These are phyloP conservation scores for Hydraecia micacea DNA, from an alignment of 2,888 invertebrate genomes.

Conservation along the genomic window DNA sequence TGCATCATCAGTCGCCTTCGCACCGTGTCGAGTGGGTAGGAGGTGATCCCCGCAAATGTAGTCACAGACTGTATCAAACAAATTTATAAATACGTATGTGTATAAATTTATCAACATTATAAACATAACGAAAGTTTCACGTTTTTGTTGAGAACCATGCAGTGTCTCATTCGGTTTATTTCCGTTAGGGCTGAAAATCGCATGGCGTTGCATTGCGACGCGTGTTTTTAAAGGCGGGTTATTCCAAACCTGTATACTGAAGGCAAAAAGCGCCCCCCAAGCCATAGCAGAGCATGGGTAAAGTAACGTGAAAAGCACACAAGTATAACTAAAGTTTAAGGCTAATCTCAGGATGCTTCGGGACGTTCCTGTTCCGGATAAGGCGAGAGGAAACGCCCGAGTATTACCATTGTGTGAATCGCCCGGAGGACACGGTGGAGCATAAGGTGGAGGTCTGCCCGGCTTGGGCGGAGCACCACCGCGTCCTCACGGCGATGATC, in stretches of 20 bases:
- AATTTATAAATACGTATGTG: neutral
- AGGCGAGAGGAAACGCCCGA: too few relatives aligned
- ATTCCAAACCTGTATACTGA: too few relatives aligned
- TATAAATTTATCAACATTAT: neutral
- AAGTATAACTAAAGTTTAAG: neutral
- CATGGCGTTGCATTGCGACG: neutral
- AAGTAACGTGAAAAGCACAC: neutral
- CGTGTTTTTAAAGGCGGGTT: neutral
- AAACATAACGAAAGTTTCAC: neutral
- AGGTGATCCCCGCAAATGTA: slow-evolving; percentile 96
- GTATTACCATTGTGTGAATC: too few relatives aligned
- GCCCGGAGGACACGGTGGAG: too few relatives aligned
- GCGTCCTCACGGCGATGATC: too few relatives aligned
- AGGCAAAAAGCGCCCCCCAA: neutral
- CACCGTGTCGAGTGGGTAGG: slow-evolving; percentile 98
- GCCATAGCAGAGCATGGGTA: neutral
- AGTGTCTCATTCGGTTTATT: neutral
- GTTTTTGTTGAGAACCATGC: neutral
- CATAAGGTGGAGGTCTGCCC: too few relatives aligned
- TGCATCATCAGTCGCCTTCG: slow-evolving; percentile 99
- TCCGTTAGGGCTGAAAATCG: too few relatives aligned
- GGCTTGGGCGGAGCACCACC: too few relatives aligned
- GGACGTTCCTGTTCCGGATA: too few relatives aligned
- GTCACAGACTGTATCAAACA: slow-evolving; percentile 87
- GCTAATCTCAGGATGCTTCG: neutral